Evolutionary conservation across 2,113 vertebrate species (phyloP), one percentile per base, ranked within the genome.

Genomic region (Orthonyx spaldingii): DNA sequence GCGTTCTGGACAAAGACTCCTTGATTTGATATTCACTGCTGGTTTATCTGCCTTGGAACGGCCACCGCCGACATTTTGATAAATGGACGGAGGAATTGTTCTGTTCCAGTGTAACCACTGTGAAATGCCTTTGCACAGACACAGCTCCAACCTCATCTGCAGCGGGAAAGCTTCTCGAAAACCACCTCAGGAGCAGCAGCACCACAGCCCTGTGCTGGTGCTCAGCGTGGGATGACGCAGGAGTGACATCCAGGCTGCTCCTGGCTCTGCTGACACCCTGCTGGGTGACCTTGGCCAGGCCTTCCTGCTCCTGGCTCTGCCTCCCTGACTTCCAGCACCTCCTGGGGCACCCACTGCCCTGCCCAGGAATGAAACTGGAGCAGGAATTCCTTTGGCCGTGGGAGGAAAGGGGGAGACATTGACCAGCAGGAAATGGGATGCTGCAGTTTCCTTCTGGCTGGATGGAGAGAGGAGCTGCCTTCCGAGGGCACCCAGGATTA

Each of bases 51-150:
- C 60, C 89, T 79, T 44, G 84, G 41, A 94, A 91, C 1, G n/a
- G 87, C 53, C 57, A 32, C 44, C 16, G 35, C 66, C 42, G 93
- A 79, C 81, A 8, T 52, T 85, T 79, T 93, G 94, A 96, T 85
- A 42, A 95, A 96, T 94, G 91, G 77, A 50, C 26, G 57, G 91
- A 96, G 93, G 86, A 82, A 79, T 26, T 82, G 47, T 57, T 93
- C 81, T n/a, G 65, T 91, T 84, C 80, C 93, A 76, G 77, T 4
- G 61, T 27, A 85, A 60, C 41, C 75, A n/a, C 81, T 83, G 94
- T 60, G 86, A 93, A 93, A 89, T 13, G 50, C 74, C 66, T 94
- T 17, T 30, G 9, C 69, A 12, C 83, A 37, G 49, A 28, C 10
- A 49, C 3, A 8, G 87, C 81, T 23, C 85, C 53, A 24, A 13